Percentiles rank a stretch among this genome's conserved stretches.
Conservation (phyloP, 1,140 invertebrate genomes). For the Gonatopus flavifemur region DNA sequence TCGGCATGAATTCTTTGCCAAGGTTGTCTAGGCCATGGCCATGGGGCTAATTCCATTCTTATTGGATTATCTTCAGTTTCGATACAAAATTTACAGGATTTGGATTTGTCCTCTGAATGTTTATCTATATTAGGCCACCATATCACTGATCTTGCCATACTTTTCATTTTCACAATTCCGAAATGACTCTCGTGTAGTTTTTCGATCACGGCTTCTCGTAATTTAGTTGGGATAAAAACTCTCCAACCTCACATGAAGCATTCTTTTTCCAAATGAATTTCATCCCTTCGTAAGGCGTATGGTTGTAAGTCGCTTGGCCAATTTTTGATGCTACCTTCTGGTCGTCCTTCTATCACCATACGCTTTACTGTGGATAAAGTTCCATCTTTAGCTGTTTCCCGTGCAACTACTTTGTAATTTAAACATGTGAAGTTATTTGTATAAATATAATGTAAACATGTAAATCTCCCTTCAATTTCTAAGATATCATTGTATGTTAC, state of each 20-base stretch:
- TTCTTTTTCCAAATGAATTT: background rate
- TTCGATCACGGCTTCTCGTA: constrained; percentile 14
- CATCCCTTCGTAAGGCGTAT: too few species aligned
- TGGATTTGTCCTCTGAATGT: background rate
- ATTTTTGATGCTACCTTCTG: background rate
- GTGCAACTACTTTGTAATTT: constrained; percentile 2
- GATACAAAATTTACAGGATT: constrained; percentile 5
- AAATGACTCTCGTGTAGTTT: too few species aligned
- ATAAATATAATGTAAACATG: too few species aligned
- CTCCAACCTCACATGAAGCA: constrained; percentile 13
- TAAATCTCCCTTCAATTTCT: background rate
- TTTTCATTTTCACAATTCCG: constrained; percentile 30
- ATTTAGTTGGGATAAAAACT: constrained; percentile 17
- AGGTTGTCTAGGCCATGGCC: constrained; percentile 32
- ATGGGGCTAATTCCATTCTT: constrained; percentile 27
- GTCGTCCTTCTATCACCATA: background rate
- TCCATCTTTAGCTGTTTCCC: constrained; percentile 3
- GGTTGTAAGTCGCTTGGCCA: background rate
- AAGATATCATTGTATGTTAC: background rate
- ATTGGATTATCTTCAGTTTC: constrained; percentile 13
- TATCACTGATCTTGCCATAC: constrained; percentile 19
- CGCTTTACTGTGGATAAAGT: background rate
- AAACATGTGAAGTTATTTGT: background rate
- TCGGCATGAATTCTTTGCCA: constrained; percentile 38
- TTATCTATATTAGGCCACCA: constrained; percentile 19